These are phyloP conservation scores for Oriolus oriolus DNA, from an alignment of 2,113 vertebrate genomes.

Conservation along the genomic window DNA sequence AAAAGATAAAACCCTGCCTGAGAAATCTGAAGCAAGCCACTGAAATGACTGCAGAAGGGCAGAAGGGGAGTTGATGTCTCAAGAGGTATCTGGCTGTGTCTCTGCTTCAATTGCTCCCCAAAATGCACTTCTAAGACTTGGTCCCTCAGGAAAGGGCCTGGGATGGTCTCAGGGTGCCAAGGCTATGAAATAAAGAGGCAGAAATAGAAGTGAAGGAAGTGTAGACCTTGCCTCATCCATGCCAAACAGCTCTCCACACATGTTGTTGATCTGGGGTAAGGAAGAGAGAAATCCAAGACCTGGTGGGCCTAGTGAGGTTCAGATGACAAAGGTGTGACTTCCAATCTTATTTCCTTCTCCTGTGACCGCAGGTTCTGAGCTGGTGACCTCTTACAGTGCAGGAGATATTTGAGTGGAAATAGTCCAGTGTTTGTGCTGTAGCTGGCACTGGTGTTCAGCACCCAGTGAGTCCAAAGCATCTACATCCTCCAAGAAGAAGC, in stretches of 20 bases:
- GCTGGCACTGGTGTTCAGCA: background rate
- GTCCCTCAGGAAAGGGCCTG: background rate
- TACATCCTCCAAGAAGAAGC: background rate
- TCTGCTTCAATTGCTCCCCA: background rate
- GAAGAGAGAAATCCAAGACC: background rate
- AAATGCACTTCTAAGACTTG: background rate
- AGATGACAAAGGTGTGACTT: background rate
- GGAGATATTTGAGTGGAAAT: background rate
- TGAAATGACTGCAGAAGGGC: background rate
- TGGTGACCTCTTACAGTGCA: background rate
- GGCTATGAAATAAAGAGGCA: background rate
- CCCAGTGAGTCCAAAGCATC: background rate
- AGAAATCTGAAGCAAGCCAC: background rate
- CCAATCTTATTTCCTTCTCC: background rate
- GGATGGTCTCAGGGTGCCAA: background rate
- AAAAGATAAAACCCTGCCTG: background rate
- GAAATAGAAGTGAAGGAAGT: background rate
- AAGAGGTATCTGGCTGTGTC: background rate
- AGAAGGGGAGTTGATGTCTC: background rate
- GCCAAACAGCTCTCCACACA: background rate
- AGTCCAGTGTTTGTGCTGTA: background rate
- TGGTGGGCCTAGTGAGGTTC: background rate
- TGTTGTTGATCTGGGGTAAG: too few species aligned
- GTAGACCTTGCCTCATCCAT: background rate
- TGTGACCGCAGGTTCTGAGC: background rate